Percentiles rank a stretch among this genome's conserved stretches.
Conservation (phyloP, 2,797 vertebrate species). For the Spondyliosoma cantharus region DNA sequence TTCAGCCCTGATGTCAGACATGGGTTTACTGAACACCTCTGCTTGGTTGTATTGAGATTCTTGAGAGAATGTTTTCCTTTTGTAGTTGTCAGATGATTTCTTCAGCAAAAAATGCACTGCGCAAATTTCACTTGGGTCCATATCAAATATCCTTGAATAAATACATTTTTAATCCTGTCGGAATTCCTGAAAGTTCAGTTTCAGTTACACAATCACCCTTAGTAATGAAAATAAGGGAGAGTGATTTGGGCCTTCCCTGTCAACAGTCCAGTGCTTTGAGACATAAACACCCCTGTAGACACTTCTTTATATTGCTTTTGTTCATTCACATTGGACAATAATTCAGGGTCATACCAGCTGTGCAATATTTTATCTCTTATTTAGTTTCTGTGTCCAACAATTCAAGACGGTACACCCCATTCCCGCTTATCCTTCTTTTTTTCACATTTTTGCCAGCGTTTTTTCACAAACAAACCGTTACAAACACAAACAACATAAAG, state of each 20-base stretch:
- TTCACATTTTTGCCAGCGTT: not conserved
- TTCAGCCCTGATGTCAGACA: not conserved
- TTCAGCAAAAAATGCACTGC: conserved; percentile 14
- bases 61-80: conserved; percentile 6
- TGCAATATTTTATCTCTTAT: not conserved
- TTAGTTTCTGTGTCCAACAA: not conserved
- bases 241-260: not conserved
- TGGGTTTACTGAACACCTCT: not conserved
- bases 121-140: conserved; percentile 7
- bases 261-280: not conserved
- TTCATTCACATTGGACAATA: not conserved
- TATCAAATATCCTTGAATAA: conserved; percentile 21
- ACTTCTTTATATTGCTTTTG: not conserved
- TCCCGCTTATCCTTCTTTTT: not conserved
- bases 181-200: conserved; percentile 3
- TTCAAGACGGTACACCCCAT: not conserved
- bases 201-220: not conserved
- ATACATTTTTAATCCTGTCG: not conserved
- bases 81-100: conserved; percentile 3
- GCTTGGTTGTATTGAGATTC: not conserved
- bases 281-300: not conserved
- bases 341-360: not conserved
- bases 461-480: conserved; percentile 2
- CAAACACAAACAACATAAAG: not conserved
- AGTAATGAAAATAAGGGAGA: not conserved